Conservation (phyloP, 1,140 invertebrate species). For the Heliconius hermathena region DNA sequence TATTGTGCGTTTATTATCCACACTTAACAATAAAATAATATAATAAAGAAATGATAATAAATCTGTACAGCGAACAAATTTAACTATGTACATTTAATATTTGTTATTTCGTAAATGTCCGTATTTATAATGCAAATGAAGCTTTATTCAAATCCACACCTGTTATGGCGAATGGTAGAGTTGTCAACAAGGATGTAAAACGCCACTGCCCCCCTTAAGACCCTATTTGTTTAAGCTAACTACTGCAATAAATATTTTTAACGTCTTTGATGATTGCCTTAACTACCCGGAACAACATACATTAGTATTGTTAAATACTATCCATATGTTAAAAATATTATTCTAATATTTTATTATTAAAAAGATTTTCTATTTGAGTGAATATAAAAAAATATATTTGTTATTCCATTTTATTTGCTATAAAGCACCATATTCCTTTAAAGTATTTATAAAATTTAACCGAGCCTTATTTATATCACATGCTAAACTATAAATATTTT, state of each 20-base stretch:
- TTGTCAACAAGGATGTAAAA: constrained; percentile 80
- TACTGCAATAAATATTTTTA: constrained; percentile 76
- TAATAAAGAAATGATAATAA: no score
- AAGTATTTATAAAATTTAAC: no score
- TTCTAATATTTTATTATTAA: background rate
- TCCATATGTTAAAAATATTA: background rate
- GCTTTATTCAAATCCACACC: constrained; percentile 47
- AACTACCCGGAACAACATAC: constrained; percentile 21
- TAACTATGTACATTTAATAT: no score
- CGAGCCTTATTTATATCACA: no score
- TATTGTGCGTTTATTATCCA: no score
- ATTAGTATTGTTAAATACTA: constrained; percentile 10
- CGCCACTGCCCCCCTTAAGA: constrained; percentile 59
- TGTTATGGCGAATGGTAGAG: constrained; percentile 64
- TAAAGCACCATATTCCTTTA: no score
- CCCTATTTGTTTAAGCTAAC: constrained; percentile 72
- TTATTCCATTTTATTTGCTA: no score
- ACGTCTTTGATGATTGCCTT: constrained; percentile 65
- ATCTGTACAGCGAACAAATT: no score
- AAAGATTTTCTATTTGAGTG: background rate
- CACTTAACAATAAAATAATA: no score
- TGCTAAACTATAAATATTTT: no score
- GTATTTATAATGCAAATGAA: background rate
- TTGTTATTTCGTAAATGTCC: background rate
- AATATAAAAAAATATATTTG: no score